Conservation (phyloP, 2,113 vertebrate species). For the Strix aluco region DNA sequence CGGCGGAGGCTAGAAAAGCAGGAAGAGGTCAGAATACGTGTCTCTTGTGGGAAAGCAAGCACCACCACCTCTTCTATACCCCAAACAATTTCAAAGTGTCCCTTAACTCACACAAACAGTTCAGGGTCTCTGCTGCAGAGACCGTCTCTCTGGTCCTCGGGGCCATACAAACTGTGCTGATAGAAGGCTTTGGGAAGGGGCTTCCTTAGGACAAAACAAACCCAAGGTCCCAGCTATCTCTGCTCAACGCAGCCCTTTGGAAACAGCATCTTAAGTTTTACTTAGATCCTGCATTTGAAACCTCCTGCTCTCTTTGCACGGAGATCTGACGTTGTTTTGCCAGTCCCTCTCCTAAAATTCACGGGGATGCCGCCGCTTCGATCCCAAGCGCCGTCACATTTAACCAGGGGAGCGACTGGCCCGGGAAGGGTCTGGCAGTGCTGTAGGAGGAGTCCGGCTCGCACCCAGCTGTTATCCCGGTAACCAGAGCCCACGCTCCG, state of each 20-base stretch:
- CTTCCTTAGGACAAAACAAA: neutral
- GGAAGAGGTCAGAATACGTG: rapidly evolving
- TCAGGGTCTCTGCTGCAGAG: neutral
- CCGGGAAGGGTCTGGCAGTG: neutral
- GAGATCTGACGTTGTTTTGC: rapidly evolving
- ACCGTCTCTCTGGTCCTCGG: neutral
- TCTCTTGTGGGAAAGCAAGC: neutral
- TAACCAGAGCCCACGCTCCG: neutral
- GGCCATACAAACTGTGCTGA: neutral
- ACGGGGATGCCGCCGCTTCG: neutral
- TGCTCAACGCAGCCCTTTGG: neutral
- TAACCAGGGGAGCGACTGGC: too few relatives aligned
- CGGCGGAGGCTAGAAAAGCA: conserved; percentile 78
- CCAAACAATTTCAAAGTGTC: too few relatives aligned
- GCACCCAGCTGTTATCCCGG: neutral
- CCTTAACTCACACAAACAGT: neutral
- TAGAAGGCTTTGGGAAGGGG: neutral
- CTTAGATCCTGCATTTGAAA: neutral
- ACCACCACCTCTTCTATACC: rapidly evolving
- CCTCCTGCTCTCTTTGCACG: neutral
- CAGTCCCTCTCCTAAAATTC: neutral
- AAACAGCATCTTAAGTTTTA: neutral
- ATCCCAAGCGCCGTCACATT: neutral
- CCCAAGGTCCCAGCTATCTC: neutral
- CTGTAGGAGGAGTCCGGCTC: neutral